These are phyloP conservation scores for Crocallis elinguaria DNA, from an alignment of 2,888 invertebrate genomes.

Conservation along the genomic window DNA sequence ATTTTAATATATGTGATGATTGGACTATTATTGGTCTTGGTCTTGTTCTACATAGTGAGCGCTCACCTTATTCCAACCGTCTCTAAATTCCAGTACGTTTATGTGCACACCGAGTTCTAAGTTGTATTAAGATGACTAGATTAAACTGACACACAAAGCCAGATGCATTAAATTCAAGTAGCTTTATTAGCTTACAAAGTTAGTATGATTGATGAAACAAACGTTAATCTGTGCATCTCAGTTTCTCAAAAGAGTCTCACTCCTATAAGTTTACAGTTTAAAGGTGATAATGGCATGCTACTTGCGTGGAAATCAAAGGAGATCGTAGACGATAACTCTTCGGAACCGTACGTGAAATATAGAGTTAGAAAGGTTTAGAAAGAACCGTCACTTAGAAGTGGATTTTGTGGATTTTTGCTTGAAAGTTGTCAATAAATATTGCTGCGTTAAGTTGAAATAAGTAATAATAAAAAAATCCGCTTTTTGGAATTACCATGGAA, in stretches of 20 bases:
- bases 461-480: too few species aligned
- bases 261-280: neutral
- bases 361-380: slow-evolving; percentile 1
- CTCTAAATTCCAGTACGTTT: too few species aligned
- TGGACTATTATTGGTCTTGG: too few species aligned
- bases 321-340: slow-evolving; percentile 2
- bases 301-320: slow-evolving; percentile 1
- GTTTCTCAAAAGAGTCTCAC: neutral
- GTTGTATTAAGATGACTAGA: neutral
- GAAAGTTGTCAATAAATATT: too few species aligned
- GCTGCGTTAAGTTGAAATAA: too few species aligned
- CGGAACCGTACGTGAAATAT: slow-evolving; percentile 4
- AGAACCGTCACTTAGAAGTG: neutral
- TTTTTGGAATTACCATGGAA: too few species aligned
- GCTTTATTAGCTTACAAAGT: neutral
- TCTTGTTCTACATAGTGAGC: too few species aligned
- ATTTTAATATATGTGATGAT: too few species aligned
- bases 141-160: slow-evolving; percentile 2
- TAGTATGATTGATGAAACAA: neutral
- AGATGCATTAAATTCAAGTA: slow-evolving; percentile 6
- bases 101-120: neutral
- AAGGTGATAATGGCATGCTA: neutral
- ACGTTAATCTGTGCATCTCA: neutral
- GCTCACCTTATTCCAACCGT: too few species aligned
- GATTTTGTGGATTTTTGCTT: neutral